Percentiles rank a stretch among this genome's conserved stretches.
Evolutionary conservation across 1,140 invertebrate species (phyloP).

Genomic region (Trachymyrmex septentrionalis): DNA sequence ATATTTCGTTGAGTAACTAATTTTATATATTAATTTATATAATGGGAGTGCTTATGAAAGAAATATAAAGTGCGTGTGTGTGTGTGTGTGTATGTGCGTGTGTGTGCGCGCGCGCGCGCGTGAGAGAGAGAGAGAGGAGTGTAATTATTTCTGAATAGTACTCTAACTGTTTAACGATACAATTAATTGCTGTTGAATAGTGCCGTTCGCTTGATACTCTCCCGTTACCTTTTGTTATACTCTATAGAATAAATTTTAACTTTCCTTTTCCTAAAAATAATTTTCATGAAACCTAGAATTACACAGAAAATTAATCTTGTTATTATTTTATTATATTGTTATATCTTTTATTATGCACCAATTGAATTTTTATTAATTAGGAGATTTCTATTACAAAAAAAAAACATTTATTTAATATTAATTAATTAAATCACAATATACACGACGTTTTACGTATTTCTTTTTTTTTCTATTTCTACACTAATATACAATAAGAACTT

Average conservation of each 20-base stretch:
- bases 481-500: not conserved
- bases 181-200: conserved; percentile 48
- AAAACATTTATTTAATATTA: not conserved
- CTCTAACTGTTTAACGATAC: conserved; percentile 38
- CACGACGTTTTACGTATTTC: not conserved
- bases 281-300: conserved; percentile 6
- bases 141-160: conserved; percentile 35
- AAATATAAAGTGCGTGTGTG: conserved; percentile 1
- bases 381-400: not conserved
- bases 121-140: not conserved
- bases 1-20: conserved; percentile 30
- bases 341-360: not conserved
- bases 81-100: too few relatives aligned
- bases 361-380: conserved; percentile 3
- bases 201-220: conserved; percentile 4
- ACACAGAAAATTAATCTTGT: not conserved
- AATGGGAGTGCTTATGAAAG: not conserved
- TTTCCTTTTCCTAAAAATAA: not conserved
- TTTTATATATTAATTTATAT: conserved; percentile 52
- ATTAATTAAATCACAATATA: not conserved
- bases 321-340: not conserved
- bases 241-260: not conserved
- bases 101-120: too few relatives aligned
- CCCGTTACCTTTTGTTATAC: not conserved
- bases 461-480: not conserved